These are phyloP conservation scores for Drymonia ruficornis DNA, from an alignment of 2,888 invertebrate species.

Conservation along the genomic window DNA sequence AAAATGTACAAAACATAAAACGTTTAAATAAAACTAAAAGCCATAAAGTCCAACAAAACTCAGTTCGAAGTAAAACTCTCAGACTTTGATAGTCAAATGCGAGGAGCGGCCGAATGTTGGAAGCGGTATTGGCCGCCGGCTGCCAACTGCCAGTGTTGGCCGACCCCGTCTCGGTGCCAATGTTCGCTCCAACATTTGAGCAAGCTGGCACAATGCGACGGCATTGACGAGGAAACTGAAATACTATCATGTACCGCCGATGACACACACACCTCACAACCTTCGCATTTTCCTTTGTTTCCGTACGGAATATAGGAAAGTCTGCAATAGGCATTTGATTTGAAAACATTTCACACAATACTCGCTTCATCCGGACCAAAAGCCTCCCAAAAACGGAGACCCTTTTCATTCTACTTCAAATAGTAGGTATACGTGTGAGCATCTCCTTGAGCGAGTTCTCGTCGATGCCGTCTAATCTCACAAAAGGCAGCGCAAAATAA, in stretches of 20 bases:
- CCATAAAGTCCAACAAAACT: constrained; percentile 61
- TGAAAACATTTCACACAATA: constrained; percentile 7
- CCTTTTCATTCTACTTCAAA: neutral
- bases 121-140: constrained; percentile 42
- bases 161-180: constrained; percentile 19
- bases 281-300: constrained; percentile 41
- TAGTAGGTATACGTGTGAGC: neutral
- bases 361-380: constrained; percentile 12
- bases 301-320: constrained; percentile 31
- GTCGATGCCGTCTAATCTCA: constrained; percentile 41
- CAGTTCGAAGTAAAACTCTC: constrained; percentile 53
- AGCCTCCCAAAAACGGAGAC: constrained; percentile 3
- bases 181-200: constrained; percentile 27
- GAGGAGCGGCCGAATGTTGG: constrained; percentile 64
- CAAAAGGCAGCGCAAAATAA: constrained; percentile 49
- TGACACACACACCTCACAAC: constrained; percentile 46
- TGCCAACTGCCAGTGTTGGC: constrained; percentile 52
- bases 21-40: constrained; percentile 61
- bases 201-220: constrained; percentile 52
- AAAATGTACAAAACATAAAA: constrained; percentile 55
- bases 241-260: constrained; percentile 41
- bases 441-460: constrained; percentile 13
- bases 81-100: constrained; percentile 69
- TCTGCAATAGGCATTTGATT: constrained; percentile 32
- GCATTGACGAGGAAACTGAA: constrained; percentile 55